Percentiles rank a stretch among this genome's conserved stretches.
Evolutionary conservation across 2,113 vertebrate species (phyloP).

Genomic region (Myotis davidii): DNA sequence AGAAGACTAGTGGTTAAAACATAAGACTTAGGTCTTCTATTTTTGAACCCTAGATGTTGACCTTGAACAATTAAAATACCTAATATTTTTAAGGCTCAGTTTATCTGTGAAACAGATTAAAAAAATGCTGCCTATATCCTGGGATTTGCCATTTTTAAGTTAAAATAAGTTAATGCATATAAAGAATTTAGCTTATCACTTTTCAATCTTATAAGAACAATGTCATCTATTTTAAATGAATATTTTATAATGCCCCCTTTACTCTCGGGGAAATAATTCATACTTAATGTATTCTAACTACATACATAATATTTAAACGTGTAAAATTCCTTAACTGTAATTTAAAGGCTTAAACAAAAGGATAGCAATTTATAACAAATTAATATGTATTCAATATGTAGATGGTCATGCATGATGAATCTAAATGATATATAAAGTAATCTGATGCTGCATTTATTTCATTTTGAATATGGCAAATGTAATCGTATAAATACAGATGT

Average conservation of each 20-base stretch:
- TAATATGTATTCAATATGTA: neutral
- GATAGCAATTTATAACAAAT: neutral
- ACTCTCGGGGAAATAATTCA: neutral
- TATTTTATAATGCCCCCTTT: neutral
- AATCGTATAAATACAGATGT: neutral
- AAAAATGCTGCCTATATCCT: neutral
- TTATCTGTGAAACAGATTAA: neutral
- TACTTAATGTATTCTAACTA: neutral
- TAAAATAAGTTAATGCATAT: neutral
- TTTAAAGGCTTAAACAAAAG: neutral
- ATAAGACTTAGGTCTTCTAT: neutral
- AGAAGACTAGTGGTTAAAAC: neutral
- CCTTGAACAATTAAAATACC: neutral
- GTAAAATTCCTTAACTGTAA: neutral
- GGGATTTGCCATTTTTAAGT: neutral
- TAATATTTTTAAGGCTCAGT: neutral
- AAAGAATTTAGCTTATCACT: neutral
- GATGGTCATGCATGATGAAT: neutral
- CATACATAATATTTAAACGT: neutral
- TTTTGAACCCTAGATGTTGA: neutral
- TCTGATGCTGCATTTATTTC: neutral
- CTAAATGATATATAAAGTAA: neutral
- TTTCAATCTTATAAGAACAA: neutral
- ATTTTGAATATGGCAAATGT: neutral
- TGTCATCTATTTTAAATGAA: neutral